phyloP scores from a whole-genome alignment of 2,888 invertebrate species.

The Tanypteryx hageni region DNA sequence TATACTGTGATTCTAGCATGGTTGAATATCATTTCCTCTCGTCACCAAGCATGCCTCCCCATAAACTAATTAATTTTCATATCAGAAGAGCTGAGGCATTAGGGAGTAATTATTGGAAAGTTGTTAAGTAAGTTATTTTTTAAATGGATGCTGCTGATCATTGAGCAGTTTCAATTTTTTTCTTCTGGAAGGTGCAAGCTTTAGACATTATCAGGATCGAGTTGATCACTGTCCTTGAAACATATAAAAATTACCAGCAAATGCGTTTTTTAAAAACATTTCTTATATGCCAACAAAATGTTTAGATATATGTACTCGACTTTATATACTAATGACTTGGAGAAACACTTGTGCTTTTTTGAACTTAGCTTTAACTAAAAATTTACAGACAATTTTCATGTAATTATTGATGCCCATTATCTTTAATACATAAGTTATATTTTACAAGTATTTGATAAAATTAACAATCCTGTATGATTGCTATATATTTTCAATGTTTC shows the following conservation, averaged over 20 bases:
- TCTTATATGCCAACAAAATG: too few species aligned
- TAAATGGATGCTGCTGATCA: not conserved
- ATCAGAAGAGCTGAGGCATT: not conserved
- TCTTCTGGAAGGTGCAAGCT: not conserved
- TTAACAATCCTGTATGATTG: not conserved
- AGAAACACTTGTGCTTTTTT: not conserved
- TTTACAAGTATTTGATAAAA: constrained; percentile 11
- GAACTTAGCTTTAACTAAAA: not conserved
- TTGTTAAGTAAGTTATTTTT: not conserved
- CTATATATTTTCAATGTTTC: not conserved
- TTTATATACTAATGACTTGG: not conserved
- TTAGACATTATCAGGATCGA: not conserved
- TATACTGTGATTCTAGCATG: not conserved
- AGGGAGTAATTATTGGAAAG: not conserved
- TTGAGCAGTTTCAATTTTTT: not conserved
- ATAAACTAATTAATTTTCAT: not conserved
- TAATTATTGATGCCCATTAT: not conserved
- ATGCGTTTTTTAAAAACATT: not conserved
- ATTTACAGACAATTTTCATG: not conserved
- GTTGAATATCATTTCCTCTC: not conserved
- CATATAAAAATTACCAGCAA: not conserved
- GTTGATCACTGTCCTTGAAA: not conserved
- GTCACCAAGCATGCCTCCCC: not conserved
- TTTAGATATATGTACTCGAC: not conserved
- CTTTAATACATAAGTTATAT: not conserved